phyloP scores from a whole-genome alignment of 1,140 invertebrate species.

The Zaprionus kolodkinae region DNA sequence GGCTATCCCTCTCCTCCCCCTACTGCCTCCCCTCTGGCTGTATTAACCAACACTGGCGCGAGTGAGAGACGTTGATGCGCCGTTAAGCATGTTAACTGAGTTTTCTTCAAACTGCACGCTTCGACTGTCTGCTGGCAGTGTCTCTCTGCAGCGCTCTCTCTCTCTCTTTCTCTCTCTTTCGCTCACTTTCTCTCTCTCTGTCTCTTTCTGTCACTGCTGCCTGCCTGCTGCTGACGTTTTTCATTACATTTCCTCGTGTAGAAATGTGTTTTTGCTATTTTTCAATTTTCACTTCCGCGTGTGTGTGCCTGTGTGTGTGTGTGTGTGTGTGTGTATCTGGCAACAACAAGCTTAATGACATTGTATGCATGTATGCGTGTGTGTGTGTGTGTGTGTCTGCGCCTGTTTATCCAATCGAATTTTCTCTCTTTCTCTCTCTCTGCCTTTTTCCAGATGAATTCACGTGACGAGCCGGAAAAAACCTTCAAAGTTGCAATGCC shows the following conservation, averaged over 20 bases:
- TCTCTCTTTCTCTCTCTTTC: neutral
- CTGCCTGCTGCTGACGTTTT: conserved; percentile 70
- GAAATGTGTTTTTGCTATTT: conserved; percentile 81
- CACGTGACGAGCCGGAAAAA: conserved; percentile 93
- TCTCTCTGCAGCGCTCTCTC: neutral
- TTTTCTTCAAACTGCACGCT: conserved; percentile 63
- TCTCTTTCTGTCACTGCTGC: conserved; percentile 33
- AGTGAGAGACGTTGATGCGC: conserved; percentile 52
- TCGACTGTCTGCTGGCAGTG: neutral
- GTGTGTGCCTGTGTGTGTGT: conserved; percentile 26
- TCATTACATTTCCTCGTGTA: conserved; percentile 71
- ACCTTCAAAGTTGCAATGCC: conserved; percentile 95
- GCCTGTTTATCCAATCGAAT: conserved; percentile 82
- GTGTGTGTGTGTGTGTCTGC: conserved; percentile 24
- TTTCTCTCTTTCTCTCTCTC: conserved; percentile 27
- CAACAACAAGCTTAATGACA: conserved; percentile 71
- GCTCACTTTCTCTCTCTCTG: neutral
- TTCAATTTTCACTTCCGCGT: conserved; percentile 80
- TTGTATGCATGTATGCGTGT: conserved; percentile 49
- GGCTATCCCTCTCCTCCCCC: neutral
- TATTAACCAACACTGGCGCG: conserved; percentile 31
- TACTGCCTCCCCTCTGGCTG: neutral
- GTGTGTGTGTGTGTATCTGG: conserved; percentile 31
- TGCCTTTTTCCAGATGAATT: conserved; percentile 88
- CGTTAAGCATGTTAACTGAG: conserved; percentile 79